Conservation (phyloP, 1,140 invertebrate genomes). For the Drosophila ironensis region DNA sequence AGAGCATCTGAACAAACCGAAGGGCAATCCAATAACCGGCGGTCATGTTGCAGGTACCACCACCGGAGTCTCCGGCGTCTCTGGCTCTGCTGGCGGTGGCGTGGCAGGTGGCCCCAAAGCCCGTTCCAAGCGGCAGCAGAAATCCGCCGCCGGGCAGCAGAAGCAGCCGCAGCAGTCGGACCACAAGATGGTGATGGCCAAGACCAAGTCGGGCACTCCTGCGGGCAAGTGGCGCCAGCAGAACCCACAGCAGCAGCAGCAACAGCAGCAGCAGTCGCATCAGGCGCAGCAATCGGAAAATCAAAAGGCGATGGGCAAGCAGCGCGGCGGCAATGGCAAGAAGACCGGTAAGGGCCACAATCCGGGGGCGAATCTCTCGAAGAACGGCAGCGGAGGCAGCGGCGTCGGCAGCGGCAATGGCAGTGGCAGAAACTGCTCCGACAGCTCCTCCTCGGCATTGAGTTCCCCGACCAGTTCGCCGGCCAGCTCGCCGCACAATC, state of each 20-base stretch:
- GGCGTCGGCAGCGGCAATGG: background rate
- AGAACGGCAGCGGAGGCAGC: background rate
- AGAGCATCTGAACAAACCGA: constrained; percentile 56
- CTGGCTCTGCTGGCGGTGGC: background rate
- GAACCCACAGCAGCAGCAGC: background rate
- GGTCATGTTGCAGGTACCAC: background rate
- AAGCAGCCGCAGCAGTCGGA: background rate
- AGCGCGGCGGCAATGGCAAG: background rate
- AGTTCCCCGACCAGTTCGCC: constrained; percentile 57
- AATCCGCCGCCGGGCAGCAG: constrained; percentile 18
- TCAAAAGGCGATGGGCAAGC: background rate
- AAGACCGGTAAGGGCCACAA: background rate
- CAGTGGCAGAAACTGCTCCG: background rate
- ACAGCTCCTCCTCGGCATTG: constrained; percentile 43
- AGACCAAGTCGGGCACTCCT: constrained; percentile 1
- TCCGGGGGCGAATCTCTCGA: no score
- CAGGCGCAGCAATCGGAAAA: constrained; percentile 5
- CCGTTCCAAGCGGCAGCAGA: constrained; percentile 55
- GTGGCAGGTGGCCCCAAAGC: constrained; percentile 2
- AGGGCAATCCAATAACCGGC: constrained; percentile 11
- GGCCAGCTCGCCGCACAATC: constrained; percentile 24
- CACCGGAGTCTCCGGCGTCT: background rate
- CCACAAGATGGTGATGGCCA: background rate
- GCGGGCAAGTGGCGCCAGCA: constrained; percentile 23
- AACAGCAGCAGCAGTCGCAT: constrained; percentile 13